A percentile compares a stretch with the other conserved stretches of the same genome.
Evolutionary conservation across 2,113 vertebrate species (phyloP).

Genomic region (Microtus ochrogaster): DNA sequence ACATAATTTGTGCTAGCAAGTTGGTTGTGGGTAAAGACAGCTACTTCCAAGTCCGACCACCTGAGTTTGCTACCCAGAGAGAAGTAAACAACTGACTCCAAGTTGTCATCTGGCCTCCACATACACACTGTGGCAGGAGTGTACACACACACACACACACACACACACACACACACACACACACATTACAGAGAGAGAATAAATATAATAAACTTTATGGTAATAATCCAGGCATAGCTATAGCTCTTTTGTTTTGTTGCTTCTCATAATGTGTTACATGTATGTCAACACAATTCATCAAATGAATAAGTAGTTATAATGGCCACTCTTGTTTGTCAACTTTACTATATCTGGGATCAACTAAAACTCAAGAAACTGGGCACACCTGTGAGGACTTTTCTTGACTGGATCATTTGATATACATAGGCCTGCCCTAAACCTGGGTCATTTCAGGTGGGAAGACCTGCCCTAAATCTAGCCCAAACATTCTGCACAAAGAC

Average conservation of each 20-base stretch:
- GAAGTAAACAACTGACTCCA: not conserved
- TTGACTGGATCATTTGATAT: not conserved
- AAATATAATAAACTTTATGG: not conserved
- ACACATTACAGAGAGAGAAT: not conserved
- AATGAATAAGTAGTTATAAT: not conserved
- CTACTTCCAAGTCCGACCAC: not conserved
- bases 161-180: not conserved
- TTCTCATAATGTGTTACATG: not conserved
- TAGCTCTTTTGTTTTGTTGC: not conserved
- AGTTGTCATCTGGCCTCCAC: not conserved
- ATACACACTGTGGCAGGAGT: not conserved
- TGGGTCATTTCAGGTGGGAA: not conserved
- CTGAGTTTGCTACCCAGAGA: not conserved
- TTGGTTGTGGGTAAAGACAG: not conserved
- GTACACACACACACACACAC: not conserved
- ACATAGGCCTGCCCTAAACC: not conserved
- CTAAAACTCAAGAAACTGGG: not conserved
- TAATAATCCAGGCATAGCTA: not conserved
- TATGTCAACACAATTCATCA: not conserved
- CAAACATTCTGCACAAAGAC: not conserved
- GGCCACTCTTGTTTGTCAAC: not conserved
- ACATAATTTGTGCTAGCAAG: not conserved
- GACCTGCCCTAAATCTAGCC: not conserved
- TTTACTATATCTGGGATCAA: not conserved
- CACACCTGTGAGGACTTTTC: not conserved